phyloP scores from a whole-genome alignment of 2,113 vertebrate species.

The Lamprotornis superbus region DNA sequence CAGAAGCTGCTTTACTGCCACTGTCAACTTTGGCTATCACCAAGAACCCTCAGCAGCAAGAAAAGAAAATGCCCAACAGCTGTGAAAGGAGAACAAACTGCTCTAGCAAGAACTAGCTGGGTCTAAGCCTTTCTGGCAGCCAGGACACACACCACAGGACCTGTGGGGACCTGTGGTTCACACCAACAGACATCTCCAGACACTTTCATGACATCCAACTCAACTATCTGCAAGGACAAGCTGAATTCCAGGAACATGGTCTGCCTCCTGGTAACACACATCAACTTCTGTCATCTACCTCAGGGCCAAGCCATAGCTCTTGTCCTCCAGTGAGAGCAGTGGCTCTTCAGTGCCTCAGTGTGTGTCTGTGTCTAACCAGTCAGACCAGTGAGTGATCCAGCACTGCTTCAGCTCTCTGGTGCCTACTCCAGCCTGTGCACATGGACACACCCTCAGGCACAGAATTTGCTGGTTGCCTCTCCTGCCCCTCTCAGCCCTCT shows the following conservation, averaged over 20 bases:
- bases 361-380: neutral
- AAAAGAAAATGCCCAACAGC: neutral
- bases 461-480: neutral
- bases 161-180: neutral
- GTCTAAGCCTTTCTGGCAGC: neutral
- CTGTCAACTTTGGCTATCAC: neutral
- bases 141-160: neutral
- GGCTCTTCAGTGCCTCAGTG: neutral
- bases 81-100: neutral
- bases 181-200: neutral
- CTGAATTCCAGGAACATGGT: neutral
- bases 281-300: neutral
- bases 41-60: neutral
- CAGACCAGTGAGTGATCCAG: neutral
- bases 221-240: neutral
- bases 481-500: neutral
- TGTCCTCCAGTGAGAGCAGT: neutral
- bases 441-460: fast-evolving
- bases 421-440: neutral
- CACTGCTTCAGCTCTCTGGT: neutral
- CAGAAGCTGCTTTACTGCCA: neutral
- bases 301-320: neutral
- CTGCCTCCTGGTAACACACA: neutral
- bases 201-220: neutral
- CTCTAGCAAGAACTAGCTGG: neutral